Evolutionary conservation across 2,113 vertebrate species (phyloP).

Genomic region (Colaptes auratus): DNA sequence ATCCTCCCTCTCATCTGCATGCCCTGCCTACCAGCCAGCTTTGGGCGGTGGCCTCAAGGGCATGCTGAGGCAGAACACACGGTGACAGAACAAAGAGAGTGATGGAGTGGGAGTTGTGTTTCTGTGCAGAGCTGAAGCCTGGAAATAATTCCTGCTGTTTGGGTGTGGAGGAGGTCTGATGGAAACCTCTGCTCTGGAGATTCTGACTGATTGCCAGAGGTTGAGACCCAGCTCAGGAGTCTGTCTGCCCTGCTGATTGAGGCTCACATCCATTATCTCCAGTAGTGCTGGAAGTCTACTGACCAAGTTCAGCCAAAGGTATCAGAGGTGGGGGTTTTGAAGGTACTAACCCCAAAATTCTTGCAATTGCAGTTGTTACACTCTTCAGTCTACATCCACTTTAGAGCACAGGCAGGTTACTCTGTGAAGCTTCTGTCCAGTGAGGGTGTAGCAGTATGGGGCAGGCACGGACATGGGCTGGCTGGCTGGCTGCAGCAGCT

Average conservation of each 20-base stretch:
- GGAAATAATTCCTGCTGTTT: background rate
- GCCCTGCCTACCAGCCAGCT: background rate
- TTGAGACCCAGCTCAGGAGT: background rate
- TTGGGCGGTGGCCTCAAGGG: background rate
- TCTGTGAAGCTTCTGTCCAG: background rate
- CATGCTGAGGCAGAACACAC: background rate
- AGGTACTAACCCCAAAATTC: background rate
- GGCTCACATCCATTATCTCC: background rate
- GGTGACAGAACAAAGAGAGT: background rate
- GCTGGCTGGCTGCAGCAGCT: too few relatives aligned
- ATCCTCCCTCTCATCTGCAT: background rate
- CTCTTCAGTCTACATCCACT: fast-evolving
- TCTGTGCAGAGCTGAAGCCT: background rate
- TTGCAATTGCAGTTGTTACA: background rate
- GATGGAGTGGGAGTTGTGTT: too few relatives aligned
- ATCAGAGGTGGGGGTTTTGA: background rate
- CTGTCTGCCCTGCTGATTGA: background rate
- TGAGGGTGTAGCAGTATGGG: fast-evolving
- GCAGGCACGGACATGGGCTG: background rate
- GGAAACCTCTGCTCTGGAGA: background rate
- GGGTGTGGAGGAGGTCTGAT: background rate
- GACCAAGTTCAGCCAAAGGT: background rate
- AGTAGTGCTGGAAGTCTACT: background rate
- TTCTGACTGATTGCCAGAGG: background rate
- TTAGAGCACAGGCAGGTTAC: too few relatives aligned